Conservation (phyloP, 2,113 vertebrate genomes). For the Nibea coibor region DNA sequence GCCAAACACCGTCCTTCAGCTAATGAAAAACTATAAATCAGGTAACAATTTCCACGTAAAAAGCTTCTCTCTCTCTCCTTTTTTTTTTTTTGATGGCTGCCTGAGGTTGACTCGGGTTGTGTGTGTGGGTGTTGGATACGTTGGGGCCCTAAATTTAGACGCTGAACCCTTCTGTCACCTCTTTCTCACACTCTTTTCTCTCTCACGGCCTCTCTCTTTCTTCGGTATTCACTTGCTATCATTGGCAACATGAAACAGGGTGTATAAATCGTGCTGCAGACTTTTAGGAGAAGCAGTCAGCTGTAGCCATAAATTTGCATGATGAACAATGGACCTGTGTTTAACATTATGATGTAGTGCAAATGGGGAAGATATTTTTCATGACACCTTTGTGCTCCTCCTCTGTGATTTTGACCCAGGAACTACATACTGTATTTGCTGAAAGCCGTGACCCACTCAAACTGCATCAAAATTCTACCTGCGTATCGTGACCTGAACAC, state of each 20-base stretch:
- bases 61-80: not conserved
- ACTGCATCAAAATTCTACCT: not conserved
- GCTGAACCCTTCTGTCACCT: constrained; percentile 55
- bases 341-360: constrained; percentile 16
- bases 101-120: constrained; percentile 17
- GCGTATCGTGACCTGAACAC: not conserved
- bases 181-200: not conserved
- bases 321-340: constrained; percentile 7
- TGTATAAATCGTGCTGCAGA: constrained; percentile 52
- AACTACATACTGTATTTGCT: not conserved
- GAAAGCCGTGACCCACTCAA: not conserved
- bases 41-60: constrained; percentile 47
- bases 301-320: constrained; percentile 30
- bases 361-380: not conserved
- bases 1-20: constrained; percentile 12
- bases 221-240: constrained; percentile 42
- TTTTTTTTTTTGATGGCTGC: not conserved
- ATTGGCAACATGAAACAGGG: constrained; percentile 38
- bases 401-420: not conserved
- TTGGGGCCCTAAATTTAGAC: constrained; percentile 64
- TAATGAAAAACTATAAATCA: constrained; percentile 43
- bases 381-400: not conserved
- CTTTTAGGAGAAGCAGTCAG: constrained; percentile 6
- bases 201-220: not conserved
- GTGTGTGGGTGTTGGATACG: constrained; percentile 15